Evolutionary conservation across 2,888 invertebrate genomes (phyloP).

Genomic region (Malachius bipustulatus): DNA sequence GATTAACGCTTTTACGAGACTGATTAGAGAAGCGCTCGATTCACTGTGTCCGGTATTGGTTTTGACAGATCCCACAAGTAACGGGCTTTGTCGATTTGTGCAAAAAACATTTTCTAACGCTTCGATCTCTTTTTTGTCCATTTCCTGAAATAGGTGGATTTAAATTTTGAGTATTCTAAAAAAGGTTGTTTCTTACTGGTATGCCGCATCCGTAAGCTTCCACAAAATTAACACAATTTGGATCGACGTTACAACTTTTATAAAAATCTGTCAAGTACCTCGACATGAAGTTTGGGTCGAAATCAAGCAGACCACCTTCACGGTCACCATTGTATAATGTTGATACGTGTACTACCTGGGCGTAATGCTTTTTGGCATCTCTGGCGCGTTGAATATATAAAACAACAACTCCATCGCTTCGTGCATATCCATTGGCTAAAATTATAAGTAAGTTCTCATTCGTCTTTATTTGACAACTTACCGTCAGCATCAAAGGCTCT

Average conservation of each 20-base stretch:
- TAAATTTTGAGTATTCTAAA: too few relatives aligned
- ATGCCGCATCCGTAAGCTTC: conserved; percentile 34
- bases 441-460: too few relatives aligned
- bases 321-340: conserved; percentile 46
- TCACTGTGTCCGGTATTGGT: conserved; percentile 98
- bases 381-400: conserved; percentile 58
- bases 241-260: conserved; percentile 36
- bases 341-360: conserved; percentile 43
- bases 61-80: conserved; percentile 90
- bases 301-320: conserved; percentile 28
- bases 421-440: conserved; percentile 64
- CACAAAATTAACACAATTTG: conserved; percentile 32
- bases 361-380: conserved; percentile 42
- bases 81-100: conserved; percentile 60
- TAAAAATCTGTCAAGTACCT: conserved; percentile 46
- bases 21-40: conserved; percentile 77
- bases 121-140: conserved; percentile 67
- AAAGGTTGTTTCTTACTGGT: conserved; percentile 39
- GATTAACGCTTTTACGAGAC: conserved; percentile 78
- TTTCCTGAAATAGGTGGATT: too few relatives aligned
- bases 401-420: conserved; percentile 69
- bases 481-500: conserved; percentile 2
- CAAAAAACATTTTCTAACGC: conserved; percentile 85
- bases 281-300: conserved; percentile 33
- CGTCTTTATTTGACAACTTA: not conserved